Evolutionary conservation across 2,113 vertebrate genomes (phyloP), one percentile per base, ranked within the genome.

Genomic region (Clarias magur): DNA sequence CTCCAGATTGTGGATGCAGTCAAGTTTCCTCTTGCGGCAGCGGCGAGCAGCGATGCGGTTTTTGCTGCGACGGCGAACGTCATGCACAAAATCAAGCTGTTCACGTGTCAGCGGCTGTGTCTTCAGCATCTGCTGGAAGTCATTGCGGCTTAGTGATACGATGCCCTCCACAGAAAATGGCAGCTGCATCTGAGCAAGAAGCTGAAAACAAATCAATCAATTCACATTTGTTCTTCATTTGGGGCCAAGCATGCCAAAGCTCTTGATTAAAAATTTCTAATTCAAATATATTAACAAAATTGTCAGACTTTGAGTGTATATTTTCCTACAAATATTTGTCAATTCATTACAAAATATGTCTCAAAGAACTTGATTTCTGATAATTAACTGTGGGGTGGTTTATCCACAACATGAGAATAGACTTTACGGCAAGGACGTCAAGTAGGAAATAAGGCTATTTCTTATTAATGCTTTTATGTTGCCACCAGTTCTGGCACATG

Each of bases 11-110:
- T 97, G 95, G 75, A 99, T 98, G 90, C 98, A 99, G 92, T 99
- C 98, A 0, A 99, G 95, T 72, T 99, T 99, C 85, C 97, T 96
- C 92, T 99, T 99, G 85, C 98, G 97, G 91, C 98, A 99, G 42
- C 98, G 97, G 72, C 97, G 97, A 0, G 98, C 98, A 0, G 98
- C 98, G 4, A 98, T 96, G 63, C 98, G 96, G 86, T 99, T 99
- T 91, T 99, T 99, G 92, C 97, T 98, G 82, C 98, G 95, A 1
- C 98, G 96, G 25, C 98, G 96, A 89, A 99, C 96, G 48, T 99
- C 97, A 0, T 99, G 97, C 90, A 99, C 96, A 53, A 97, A 97
- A 53, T 99, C 97, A 85, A 98, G 94, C 84, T 99, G 98, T 70
- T 99, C 97, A 4, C 92, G 94, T 9, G 96, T 97, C 60, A 99